Base-by-base conservation (phyloP, 2,113 vertebrate species). In the Notarius quadriscutis region DNA sequence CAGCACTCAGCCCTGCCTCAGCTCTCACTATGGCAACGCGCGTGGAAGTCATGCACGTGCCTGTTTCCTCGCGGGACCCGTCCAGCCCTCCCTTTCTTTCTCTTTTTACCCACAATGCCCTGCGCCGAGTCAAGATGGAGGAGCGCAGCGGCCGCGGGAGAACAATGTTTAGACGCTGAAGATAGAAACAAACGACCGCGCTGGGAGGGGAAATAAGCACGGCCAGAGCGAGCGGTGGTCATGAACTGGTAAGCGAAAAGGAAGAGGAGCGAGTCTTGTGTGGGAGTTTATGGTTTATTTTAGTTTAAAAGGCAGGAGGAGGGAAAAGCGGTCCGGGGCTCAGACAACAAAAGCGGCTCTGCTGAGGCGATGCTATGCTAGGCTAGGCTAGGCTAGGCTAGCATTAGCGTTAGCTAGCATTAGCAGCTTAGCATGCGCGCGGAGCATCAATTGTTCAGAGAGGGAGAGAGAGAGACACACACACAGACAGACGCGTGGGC, bases 81-180 rank as follows among this genome's bases (percentile, higher is more conserved):
- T 92, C 93, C 92, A 87, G 69, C 84, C 18, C 14, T 34, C 2
- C 6, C 2, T 10, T 17, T 55, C 14, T 75, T 14, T 7, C 17
- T 30, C 48, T 58, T 87, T 41, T 60, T 87, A 94, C 95, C 95
- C 95, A 96, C 83, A 96, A 94, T 96, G 88, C 95, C 85, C 90
- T 89, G 95, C 95, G 95, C 92, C 80, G 88, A 94, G 92, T 85
- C 94, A 96, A 95, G 93, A 96, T 96, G 95, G 95, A 95, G 93
- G 95, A 95, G 89, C 91, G 91, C 94, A 94, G 95, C 93, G 94
- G 94, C 94, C 94, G 94, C 92, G 85, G 91, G 94, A 95, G 93
- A 94, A 95, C 95, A 95, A 95, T 96, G 93, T 96, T 95, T 95
- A 91, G 95, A 91, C 92, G 94, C 71, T 96, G 94, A 93, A 92